Evolutionary conservation across 2,888 invertebrate species (phyloP).

Genomic region (Eupithecia vulgata): DNA sequence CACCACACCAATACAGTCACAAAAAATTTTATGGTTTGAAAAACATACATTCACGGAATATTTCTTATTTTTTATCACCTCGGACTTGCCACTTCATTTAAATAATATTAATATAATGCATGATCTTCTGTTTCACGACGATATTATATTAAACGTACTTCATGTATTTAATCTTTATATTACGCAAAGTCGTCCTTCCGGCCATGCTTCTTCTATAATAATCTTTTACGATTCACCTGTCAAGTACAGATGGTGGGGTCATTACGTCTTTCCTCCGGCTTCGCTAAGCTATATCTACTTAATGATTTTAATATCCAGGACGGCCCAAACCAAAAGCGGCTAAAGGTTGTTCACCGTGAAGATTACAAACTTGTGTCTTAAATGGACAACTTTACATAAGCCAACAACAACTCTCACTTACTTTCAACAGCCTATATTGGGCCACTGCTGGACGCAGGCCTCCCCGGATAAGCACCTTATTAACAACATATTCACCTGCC

Average conservation of each 20-base stretch:
- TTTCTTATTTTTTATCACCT: too few species aligned
- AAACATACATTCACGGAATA: too few species aligned
- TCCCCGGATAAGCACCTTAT: too few species aligned
- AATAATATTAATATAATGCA: too few species aligned
- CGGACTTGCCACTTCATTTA: too few species aligned
- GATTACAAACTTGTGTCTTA: not conserved
- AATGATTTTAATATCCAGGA: not conserved
- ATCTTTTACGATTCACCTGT: slow-evolving; percentile 63
- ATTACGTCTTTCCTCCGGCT: slow-evolving; percentile 52
- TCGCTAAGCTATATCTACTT: slow-evolving; percentile 47
- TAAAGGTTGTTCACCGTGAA: not conserved
- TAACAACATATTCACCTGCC: not conserved
- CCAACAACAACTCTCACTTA: not conserved
- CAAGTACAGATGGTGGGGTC: slow-evolving; percentile 70
- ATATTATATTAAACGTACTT: not conserved
- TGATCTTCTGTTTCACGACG: too few species aligned
- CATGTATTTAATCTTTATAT: not conserved
- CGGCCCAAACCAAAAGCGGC: not conserved
- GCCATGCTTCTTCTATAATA: slow-evolving; percentile 62
- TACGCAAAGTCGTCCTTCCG: slow-evolving; percentile 3
- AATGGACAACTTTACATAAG: not conserved
- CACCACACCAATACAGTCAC: too few species aligned
- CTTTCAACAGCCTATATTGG: too few species aligned
- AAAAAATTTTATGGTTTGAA: too few species aligned
- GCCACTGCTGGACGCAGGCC: too few species aligned